Evolutionary conservation across 2,888 invertebrate species (phyloP).

Genomic region (Melinaea menophilus): DNA sequence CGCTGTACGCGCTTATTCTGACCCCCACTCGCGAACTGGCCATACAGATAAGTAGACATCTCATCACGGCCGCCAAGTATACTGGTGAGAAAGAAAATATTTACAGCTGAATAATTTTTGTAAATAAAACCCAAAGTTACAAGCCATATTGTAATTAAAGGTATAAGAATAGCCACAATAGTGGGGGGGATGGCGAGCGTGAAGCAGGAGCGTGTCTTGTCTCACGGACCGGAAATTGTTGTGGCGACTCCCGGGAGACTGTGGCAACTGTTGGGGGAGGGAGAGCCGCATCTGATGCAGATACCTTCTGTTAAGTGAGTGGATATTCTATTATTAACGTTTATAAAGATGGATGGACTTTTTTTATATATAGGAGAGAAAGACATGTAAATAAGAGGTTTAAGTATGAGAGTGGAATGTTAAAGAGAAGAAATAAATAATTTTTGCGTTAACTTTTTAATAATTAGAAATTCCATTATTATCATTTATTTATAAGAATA

Average conservation of each 20-base stretch:
- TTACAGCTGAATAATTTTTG: too few relatives aligned
- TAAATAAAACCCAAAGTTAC: too few relatives aligned
- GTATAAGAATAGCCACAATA: slow-evolving; percentile 86
- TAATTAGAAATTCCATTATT: too few relatives aligned
- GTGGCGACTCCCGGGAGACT: slow-evolving; percentile 98
- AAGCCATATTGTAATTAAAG: slow-evolving; percentile 36
- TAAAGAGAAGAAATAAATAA: too few relatives aligned
- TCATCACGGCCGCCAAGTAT: slow-evolving; percentile 87
- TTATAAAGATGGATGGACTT: background rate
- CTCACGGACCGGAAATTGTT: slow-evolving; percentile 91
- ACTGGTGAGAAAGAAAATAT: slow-evolving; percentile 72
- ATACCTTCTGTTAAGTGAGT: slow-evolving; percentile 82
- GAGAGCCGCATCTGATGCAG: slow-evolving; percentile 86
- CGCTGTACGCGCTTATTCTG: slow-evolving; percentile 89
- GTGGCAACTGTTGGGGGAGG: slow-evolving; percentile 94
- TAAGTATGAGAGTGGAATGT: too few relatives aligned
- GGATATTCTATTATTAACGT: too few relatives aligned
- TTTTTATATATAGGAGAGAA: too few relatives aligned
- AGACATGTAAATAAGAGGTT: too few relatives aligned
- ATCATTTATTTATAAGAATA: too few relatives aligned
- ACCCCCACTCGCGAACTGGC: slow-evolving; percentile 98
- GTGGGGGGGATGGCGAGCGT: slow-evolving; percentile 97
- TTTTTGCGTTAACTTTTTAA: too few relatives aligned
- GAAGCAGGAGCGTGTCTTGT: slow-evolving; percentile 93
- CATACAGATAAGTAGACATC: slow-evolving; percentile 93